A percentile compares a stretch with the other conserved stretches of the same genome.
Evolutionary conservation across 2,797 vertebrate species (phyloP).

Genomic region (Astyanax mexicanus): DNA sequence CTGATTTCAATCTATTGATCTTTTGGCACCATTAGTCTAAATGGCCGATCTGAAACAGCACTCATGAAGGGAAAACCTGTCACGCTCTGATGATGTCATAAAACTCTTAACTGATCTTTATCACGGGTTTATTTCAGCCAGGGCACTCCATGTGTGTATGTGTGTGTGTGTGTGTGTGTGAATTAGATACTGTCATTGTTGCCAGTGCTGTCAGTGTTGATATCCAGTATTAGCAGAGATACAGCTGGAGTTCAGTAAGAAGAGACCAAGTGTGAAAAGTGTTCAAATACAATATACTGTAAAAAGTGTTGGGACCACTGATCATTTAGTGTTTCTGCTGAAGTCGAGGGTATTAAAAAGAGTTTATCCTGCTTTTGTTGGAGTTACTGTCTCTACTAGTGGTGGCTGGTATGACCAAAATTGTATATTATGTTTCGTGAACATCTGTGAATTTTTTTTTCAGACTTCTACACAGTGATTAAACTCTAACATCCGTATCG

Average conservation of each 20-base stretch:
- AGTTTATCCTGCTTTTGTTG: no score
- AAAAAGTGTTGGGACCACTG: no score
- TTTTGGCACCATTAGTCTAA: constrained; percentile 57
- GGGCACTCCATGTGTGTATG: constrained; percentile 37
- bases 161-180: constrained; percentile 39
- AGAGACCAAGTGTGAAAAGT: no score
- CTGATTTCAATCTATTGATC: constrained; percentile 61
- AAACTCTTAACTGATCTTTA: constrained; percentile 78
- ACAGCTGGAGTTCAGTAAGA: constrained; percentile 41
- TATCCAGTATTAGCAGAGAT: constrained; percentile 45
- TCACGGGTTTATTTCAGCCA: constrained; percentile 62
- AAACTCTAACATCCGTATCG: no score
- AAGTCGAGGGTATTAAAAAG: no score
- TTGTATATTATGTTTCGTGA: no score
- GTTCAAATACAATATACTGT: no score
- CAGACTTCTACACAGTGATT: no score
- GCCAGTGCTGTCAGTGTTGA: constrained; percentile 47
- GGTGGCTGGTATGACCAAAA: no score
- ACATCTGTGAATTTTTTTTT: no score
- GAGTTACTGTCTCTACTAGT: no score
- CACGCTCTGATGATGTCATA: constrained; percentile 81
- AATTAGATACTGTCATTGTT: constrained; percentile 19
- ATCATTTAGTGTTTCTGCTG: no score
- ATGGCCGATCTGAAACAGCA: constrained; percentile 49
- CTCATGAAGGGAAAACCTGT: constrained; percentile 68